A percentile compares a stretch with the other conserved stretches of the same genome.
Evolutionary conservation across 2,113 vertebrate genomes (phyloP).

Genomic region (Parus major): DNA sequence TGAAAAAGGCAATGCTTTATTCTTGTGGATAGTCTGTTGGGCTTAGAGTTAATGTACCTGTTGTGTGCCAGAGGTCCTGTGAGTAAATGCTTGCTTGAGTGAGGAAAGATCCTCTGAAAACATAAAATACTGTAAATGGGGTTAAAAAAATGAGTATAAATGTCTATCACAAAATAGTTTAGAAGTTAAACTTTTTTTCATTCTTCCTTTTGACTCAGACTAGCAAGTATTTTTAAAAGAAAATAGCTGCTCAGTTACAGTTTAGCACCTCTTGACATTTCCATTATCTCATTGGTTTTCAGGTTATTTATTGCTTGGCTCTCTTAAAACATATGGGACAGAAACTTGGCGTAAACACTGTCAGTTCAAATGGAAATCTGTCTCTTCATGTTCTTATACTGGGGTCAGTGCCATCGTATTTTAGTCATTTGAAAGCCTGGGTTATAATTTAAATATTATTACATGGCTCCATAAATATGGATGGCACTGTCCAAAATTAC

Average conservation of each 20-base stretch:
- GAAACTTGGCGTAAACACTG: conserved; percentile 28
- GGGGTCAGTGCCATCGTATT: background rate
- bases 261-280: conserved; percentile 62
- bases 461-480: conserved; percentile 10
- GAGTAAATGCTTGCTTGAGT: background rate
- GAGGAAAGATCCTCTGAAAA: background rate
- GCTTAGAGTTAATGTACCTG: background rate
- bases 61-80: background rate
- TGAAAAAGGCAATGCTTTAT: background rate
- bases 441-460: conserved; percentile 46
- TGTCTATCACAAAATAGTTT: background rate
- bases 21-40: background rate
- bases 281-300: conserved; percentile 63
- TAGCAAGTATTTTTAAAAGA: conserved; percentile 31
- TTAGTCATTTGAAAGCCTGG: background rate
- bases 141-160: background rate
- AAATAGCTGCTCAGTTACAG: conserved; percentile 35
- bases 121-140: background rate
- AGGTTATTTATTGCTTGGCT: conserved; percentile 59
- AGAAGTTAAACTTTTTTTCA: background rate
- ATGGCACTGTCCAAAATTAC: background rate
- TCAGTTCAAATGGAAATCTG: conserved; percentile 45
- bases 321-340: background rate
- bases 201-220: conserved; percentile 21
- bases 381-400: conserved; percentile 14